Conservation (phyloP, 2,113 vertebrate species). For the Hylia prasina region DNA sequence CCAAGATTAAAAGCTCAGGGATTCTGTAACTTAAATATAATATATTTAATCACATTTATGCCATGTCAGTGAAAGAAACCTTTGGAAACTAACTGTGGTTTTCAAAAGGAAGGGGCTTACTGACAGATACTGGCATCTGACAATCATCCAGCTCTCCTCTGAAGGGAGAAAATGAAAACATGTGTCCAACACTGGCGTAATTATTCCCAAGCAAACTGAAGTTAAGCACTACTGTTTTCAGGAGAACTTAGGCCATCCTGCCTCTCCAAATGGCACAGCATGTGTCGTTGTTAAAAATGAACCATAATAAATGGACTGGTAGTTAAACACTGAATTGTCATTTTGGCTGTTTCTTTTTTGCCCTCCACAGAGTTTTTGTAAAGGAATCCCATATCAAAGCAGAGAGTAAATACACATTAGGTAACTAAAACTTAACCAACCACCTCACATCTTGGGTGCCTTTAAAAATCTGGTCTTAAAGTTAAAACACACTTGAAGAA, state of each 20-base stretch:
- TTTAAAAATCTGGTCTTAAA: background rate
- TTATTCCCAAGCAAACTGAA: background rate
- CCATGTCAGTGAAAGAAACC: background rate
- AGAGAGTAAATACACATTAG: background rate
- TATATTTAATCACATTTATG: conserved; percentile 23
- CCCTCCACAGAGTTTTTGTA: background rate
- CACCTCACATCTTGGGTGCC: background rate
- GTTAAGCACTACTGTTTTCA: background rate
- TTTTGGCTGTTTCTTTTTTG: background rate
- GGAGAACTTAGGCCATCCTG: background rate
- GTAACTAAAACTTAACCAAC: background rate
- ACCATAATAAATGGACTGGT: background rate
- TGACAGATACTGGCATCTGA: background rate
- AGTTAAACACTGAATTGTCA: background rate
- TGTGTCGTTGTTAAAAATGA: background rate
- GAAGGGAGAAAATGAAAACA: background rate
- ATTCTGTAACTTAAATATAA: conserved; percentile 15
- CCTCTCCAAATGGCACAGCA: background rate
- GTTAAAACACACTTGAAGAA: background rate
- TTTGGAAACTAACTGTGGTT: background rate
- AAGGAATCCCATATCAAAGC: background rate
- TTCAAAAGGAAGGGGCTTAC: background rate
- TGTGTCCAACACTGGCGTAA: background rate
- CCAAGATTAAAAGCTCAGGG: conserved; percentile 22
- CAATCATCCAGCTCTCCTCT: background rate